Conservation (phyloP, 2,888 invertebrate genomes). For the Diaprepes abbreviatus region DNA sequence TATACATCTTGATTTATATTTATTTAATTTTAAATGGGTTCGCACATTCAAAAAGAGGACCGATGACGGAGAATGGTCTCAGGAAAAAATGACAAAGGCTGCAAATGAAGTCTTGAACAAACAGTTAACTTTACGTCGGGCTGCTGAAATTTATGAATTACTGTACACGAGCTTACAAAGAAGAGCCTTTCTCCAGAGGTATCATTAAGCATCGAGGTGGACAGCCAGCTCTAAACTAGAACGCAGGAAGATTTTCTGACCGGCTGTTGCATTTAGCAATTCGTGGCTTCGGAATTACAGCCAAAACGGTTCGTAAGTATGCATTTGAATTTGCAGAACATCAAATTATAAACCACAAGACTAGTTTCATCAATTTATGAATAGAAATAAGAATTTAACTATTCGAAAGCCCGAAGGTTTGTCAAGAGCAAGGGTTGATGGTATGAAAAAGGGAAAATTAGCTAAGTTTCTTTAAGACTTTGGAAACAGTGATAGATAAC, state of each 20-base stretch:
- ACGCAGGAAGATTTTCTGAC: not conserved
- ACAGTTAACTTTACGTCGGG: not conserved
- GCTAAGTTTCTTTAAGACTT: not conserved
- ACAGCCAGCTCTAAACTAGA: not conserved
- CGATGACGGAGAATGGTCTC: not conserved
- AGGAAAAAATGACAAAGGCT: no score
- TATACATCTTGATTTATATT: no score
- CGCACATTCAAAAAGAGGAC: no score
- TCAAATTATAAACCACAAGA: conserved; percentile 1
- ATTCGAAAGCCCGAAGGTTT: not conserved
- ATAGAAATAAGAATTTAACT: no score
- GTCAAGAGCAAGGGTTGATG: conserved; percentile 2
- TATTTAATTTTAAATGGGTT: no score
- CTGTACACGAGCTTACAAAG: not conserved
- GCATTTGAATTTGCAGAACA: conserved; percentile 4
- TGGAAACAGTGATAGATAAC: conserved; percentile 9
- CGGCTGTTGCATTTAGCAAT: not conserved
- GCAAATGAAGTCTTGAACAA: no score
- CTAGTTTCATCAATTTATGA: not conserved
- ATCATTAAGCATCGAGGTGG: not conserved
- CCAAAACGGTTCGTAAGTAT: conserved; percentile 9
- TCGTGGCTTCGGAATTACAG: conserved; percentile 14
- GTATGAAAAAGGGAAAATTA: no score
- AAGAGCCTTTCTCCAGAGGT: conserved; percentile 5
- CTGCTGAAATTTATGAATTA: not conserved